phyloP scores from a whole-genome alignment of 2,888 invertebrate genomes.

The Diaprepes abbreviatus region DNA sequence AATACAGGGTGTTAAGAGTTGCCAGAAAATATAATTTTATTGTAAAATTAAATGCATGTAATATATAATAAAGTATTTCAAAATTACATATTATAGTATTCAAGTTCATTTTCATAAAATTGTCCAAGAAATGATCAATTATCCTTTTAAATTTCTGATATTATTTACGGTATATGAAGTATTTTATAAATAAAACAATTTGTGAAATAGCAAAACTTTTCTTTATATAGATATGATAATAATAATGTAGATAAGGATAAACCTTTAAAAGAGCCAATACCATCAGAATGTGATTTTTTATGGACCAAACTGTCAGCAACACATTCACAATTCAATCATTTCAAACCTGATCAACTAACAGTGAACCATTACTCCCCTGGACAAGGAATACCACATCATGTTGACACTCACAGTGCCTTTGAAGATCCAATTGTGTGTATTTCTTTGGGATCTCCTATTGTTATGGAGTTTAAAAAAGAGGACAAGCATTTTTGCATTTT shows the following conservation, averaged over 20 bases:
- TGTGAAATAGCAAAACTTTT: too few relatives aligned
- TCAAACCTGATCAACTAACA: conserved; percentile 85
- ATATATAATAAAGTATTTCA: too few relatives aligned
- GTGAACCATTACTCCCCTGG: conserved; percentile 88
- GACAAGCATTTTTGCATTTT: conserved; percentile 74
- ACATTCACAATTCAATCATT: conserved; percentile 65
- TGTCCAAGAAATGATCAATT: too few relatives aligned
- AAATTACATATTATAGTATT: too few relatives aligned
- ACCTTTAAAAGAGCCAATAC: conserved; percentile 79
- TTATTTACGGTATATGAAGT: too few relatives aligned
- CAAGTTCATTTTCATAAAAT: too few relatives aligned
- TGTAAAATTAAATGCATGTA: too few relatives aligned
- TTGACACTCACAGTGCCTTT: conserved; percentile 96
- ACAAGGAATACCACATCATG: conserved; percentile 95
- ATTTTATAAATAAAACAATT: too few relatives aligned
- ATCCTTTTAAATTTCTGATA: too few relatives aligned
- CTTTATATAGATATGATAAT: conserved; percentile 75
- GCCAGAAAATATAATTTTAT: too few relatives aligned
- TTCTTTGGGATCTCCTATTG: conserved; percentile 84
- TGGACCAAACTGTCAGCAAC: conserved; percentile 71
- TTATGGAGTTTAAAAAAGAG: conserved; percentile 90
- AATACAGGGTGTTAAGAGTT: too few relatives aligned
- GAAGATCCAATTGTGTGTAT: conserved; percentile 89
- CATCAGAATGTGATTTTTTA: conserved; percentile 77
- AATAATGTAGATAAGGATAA: conserved; percentile 85